Percentiles rank a stretch among this genome's conserved stretches.
These are phyloP conservation scores for Drosophila longiperda DNA, from an alignment of 2,888 invertebrate species.

Conservation along the genomic window DNA sequence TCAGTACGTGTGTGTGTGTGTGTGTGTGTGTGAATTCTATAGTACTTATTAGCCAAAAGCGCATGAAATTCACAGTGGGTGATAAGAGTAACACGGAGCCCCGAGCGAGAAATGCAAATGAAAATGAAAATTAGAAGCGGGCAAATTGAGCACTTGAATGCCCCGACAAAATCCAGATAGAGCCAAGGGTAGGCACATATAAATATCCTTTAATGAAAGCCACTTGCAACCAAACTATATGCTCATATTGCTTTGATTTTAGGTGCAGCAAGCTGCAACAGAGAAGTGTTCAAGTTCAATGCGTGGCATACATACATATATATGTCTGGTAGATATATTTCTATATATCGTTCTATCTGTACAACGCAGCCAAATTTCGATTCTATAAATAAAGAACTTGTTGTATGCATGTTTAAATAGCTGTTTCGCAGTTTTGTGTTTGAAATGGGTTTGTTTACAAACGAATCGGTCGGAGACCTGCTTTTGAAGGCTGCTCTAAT, in stretches of 20 bases:
- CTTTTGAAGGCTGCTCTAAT: constrained; percentile 11
- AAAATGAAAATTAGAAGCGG: constrained; percentile 60
- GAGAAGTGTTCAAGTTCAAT: constrained; percentile 15
- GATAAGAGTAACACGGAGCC: constrained; percentile 59
- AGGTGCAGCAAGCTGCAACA: constrained; percentile 19
- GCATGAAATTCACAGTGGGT: constrained; percentile 76
- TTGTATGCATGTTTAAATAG: constrained; percentile 56
- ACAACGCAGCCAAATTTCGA: constrained; percentile 6
- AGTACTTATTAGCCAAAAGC: constrained; percentile 73
- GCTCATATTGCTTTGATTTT: constrained; percentile 19
- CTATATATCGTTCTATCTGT: constrained; percentile 6
- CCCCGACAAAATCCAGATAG: constrained; percentile 26
- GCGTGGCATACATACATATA: neutral
- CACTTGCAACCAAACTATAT: constrained; percentile 14
- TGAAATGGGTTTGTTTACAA: constrained; percentile 30
- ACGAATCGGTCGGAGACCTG: constrained; percentile 6
- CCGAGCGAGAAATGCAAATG: constrained; percentile 49
- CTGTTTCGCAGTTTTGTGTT: constrained; percentile 38
- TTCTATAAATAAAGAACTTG: constrained; percentile 63
- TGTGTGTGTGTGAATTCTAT: constrained; percentile 19
- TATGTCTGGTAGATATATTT: neutral
- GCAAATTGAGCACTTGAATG: constrained; percentile 82
- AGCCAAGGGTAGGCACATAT: constrained; percentile 9
- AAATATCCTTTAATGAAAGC: constrained; percentile 41
- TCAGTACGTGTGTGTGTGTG: neutral